Base-by-base conservation (phyloP, 2,888 invertebrate genomes). In the Trissolcus brochymenae region DNA sequence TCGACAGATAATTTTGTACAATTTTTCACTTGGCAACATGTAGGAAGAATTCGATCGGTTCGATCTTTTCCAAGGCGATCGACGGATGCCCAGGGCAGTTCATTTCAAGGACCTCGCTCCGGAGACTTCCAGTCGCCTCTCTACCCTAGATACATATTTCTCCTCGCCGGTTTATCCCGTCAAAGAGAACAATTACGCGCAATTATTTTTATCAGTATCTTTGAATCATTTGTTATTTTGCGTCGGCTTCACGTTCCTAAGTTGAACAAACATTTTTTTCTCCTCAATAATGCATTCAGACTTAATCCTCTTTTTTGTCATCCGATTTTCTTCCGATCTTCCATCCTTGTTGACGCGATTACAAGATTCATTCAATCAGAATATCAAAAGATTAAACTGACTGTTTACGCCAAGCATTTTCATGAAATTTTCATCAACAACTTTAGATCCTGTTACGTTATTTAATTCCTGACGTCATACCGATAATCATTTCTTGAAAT, bases 401-500 rank as follows among this genome's bases (percentile, higher is more conserved):
- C 78, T 77, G 79, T 82, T 82, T 80, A 80, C 80, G 35, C 68
- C 55, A 65, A 16, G 72, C 46, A 35, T 80, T 80, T 80, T 80
- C 81, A 80, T 81, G 79, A 79, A 81, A 80, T 79, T 79, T 76
- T 78, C 80, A 78, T 78, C 46, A 65, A 64, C 74, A 68, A 66
- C 51, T 64, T 68, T 59, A 72, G 78, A 81, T 80, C 79, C 80
- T 80, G 78, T 80, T 79, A 56, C 67, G 54, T 67, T 65, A 72
- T 50, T 65, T 19, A 55, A 55, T 81, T 76, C 64, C 59, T 57
- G 70, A 78, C 57, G 70, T 41, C 49, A 46, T 41, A 57, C 54
- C 61, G 56, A 62, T 57, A 50, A 68, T 70, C 11, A 59, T 60
- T 54, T 57, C 14, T 35, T 50, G 25, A 54, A 65, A 46, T 25